Conservation (phyloP, 2,888 invertebrate genomes). For the Paralinhomoeus sp. region DNA sequence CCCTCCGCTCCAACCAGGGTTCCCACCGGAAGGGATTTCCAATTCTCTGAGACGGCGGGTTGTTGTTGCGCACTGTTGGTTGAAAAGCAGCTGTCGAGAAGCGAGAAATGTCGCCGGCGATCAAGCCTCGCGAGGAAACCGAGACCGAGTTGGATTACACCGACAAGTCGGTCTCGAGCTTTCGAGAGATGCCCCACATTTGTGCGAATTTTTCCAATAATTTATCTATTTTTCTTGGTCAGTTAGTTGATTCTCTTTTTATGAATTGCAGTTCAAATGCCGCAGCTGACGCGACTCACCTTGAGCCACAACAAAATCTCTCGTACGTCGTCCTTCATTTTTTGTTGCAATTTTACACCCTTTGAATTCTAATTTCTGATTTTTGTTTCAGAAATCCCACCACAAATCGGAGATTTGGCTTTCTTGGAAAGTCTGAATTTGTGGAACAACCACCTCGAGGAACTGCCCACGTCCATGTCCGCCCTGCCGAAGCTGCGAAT, state of each 20-base stretch:
- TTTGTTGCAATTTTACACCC: too few species aligned
- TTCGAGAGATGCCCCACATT: slow-evolving; percentile 74
- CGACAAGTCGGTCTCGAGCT: slow-evolving; percentile 62
- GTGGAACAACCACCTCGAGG: slow-evolving; percentile 80
- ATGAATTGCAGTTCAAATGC: slow-evolving; percentile 62
- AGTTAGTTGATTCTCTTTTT: too few species aligned
- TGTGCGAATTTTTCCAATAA: slow-evolving; percentile 56
- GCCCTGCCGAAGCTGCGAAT: slow-evolving; percentile 70
- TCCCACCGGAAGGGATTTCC: too few species aligned
- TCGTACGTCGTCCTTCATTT: slow-evolving; percentile 30
- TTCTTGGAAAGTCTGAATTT: slow-evolving; percentile 38
- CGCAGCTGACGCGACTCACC: slow-evolving; percentile 66
- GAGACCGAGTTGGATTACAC: slow-evolving; percentile 82
- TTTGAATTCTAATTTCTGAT: too few species aligned
- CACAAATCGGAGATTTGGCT: slow-evolving; percentile 31
- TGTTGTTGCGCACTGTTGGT: too few species aligned
- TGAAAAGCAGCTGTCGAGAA: too few species aligned
- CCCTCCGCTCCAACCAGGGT: too few species aligned
- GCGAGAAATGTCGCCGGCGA: too few species aligned
- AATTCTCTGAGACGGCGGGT: too few species aligned
- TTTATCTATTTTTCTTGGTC: too few species aligned
- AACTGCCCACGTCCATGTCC: slow-evolving; percentile 73
- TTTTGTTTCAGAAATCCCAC: slow-evolving; percentile 27
- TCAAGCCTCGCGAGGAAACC: slow-evolving; percentile 40
- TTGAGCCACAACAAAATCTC: slow-evolving; percentile 79